Evolutionary conservation across 1,140 invertebrate genomes (phyloP).

Genomic region (Neodiprion pinetum): DNA sequence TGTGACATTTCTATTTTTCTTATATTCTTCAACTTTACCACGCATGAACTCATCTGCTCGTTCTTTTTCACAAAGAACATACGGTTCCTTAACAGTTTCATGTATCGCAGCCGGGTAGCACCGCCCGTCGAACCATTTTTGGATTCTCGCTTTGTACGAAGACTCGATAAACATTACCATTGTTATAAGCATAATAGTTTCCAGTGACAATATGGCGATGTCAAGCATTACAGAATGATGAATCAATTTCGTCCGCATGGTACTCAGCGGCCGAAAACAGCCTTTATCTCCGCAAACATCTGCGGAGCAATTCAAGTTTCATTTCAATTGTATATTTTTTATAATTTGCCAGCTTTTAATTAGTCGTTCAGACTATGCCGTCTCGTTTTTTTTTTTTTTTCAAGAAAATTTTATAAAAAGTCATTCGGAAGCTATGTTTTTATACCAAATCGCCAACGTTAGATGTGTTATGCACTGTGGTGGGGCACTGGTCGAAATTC

Average conservation of each 20-base stretch:
- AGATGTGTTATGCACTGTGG: too few species aligned
- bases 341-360: too few species aligned
- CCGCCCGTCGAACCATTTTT: not conserved
- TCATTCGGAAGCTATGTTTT: too few species aligned
- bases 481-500: too few species aligned
- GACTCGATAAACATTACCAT: slow-evolving; percentile 1
- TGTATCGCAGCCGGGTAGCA: not conserved
- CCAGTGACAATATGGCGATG: slow-evolving; percentile 28
- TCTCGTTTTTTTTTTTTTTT: too few species aligned
- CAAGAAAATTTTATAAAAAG: too few species aligned
- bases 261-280: slow-evolving; percentile 28
- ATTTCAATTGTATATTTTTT: not conserved
- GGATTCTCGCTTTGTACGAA: not conserved
- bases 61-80: slow-evolving; percentile 25
- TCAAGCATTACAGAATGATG: slow-evolving; percentile 33
- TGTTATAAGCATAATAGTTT: slow-evolving; percentile 21
- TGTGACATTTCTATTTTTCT: too few species aligned
- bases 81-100: not conserved
- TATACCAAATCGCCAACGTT: too few species aligned
- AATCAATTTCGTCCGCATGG: slow-evolving; percentile 27
- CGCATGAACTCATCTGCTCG: slow-evolving; percentile 28
- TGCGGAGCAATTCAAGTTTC: slow-evolving; percentile 10
- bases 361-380: too few species aligned
- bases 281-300: slow-evolving; percentile 9
- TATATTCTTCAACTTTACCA: slow-evolving; percentile 14